phyloP scores from a whole-genome alignment of 2,888 invertebrate genomes.

The Stomorhina lunata region DNA sequence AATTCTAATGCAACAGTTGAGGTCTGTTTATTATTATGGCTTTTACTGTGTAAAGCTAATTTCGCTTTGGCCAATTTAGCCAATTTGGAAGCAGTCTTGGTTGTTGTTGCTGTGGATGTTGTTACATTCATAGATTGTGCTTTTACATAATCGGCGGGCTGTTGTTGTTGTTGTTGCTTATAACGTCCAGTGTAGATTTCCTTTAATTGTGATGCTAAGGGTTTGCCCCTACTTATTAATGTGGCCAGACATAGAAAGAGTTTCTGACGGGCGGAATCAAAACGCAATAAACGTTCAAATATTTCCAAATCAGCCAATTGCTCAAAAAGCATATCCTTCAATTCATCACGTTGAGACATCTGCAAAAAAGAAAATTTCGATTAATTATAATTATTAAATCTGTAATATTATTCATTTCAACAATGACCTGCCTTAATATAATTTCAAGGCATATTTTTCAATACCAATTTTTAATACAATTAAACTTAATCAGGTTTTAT shows the following conservation, averaged over 20 bases:
- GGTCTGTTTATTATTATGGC: constrained; percentile 22
- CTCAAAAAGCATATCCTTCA: constrained; percentile 76
- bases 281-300: constrained; percentile 76
- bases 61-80: constrained; percentile 55
- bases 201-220: constrained; percentile 74
- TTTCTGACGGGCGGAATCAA: constrained; percentile 76
- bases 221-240: constrained; percentile 74
- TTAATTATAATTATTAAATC: not conserved
- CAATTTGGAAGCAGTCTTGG: constrained; percentile 59
- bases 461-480: not conserved
- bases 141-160: constrained; percentile 46
- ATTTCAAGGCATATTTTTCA: too few relatives aligned
- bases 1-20: not conserved
- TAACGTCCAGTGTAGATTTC: constrained; percentile 71
- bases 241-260: constrained; percentile 76
- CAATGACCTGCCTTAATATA: constrained; percentile 18
- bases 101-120: constrained; percentile 12
- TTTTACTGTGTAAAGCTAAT: constrained; percentile 52
- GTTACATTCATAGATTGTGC: constrained; percentile 29
- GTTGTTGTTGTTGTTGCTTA: constrained; percentile 67
- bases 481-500: not conserved
- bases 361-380: constrained; percentile 54
- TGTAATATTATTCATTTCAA: not conserved
- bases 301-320: constrained; percentile 77
- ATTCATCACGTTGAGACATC: constrained; percentile 75